Evolutionary conservation across 2,888 invertebrate genomes (phyloP).

Genomic region (Synergus laeviventris): DNA sequence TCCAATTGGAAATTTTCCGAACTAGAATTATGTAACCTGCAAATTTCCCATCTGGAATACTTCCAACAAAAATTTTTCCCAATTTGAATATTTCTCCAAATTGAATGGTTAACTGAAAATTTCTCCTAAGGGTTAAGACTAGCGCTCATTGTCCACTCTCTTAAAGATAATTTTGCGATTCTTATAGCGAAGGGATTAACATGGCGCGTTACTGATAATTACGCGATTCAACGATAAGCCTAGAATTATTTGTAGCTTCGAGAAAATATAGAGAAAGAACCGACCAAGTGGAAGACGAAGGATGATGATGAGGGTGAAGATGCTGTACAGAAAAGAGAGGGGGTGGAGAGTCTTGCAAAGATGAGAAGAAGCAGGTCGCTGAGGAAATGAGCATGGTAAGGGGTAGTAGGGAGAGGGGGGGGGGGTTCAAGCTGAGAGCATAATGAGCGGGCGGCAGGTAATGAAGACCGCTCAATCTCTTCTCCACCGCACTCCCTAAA

Average conservation of each 20-base stretch:
- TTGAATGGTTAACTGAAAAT: no score
- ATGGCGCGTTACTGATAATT: constrained; percentile 4
- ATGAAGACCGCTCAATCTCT: constrained; percentile 70
- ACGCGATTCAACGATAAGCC: background rate
- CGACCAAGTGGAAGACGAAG: background rate
- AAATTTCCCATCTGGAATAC: no score
- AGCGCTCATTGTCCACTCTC: background rate
- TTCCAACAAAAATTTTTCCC: no score
- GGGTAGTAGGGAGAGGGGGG: constrained; percentile 21
- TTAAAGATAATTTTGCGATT: background rate
- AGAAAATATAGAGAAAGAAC: background rate
- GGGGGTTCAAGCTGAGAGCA: constrained; percentile 67
- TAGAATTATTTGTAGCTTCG: background rate
- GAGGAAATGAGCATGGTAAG: background rate
- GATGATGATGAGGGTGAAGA: constrained; percentile 9
- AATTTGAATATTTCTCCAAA: no score
- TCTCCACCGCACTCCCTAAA: constrained; percentile 59
- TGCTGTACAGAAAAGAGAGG: background rate
- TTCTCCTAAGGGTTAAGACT: no score
- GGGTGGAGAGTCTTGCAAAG: constrained; percentile 16
- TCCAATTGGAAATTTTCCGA: no score
- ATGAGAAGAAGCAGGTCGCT: constrained; percentile 45
- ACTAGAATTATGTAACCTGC: no score
- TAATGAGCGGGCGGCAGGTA: constrained; percentile 70
- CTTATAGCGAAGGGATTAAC: no score